A percentile compares a stretch with the other conserved stretches of the same genome.
These are phyloP conservation scores for Phylloscopus collybita DNA, from an alignment of 2,797 vertebrate species.

Conservation along the genomic window DNA sequence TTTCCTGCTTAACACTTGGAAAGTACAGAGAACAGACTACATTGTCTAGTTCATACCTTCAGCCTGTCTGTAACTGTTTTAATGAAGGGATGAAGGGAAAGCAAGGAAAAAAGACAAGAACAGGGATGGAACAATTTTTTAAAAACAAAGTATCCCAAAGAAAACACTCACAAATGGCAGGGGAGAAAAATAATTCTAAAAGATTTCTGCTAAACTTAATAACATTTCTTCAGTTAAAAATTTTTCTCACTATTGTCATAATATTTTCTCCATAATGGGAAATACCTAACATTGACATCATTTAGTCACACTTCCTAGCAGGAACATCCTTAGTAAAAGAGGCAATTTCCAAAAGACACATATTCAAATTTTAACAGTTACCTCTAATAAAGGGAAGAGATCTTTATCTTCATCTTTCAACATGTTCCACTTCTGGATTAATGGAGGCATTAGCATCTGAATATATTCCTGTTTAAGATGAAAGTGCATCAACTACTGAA, in stretches of 20 bases:
- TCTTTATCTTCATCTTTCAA: slow-evolving; percentile 98
- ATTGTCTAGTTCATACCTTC: not conserved
- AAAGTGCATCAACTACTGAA: slow-evolving; percentile 18
- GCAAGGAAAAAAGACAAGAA: not conserved
- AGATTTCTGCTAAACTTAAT: not conserved
- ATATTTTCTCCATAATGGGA: not conserved
- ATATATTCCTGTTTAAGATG: slow-evolving; percentile 88
- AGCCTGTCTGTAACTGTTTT: not conserved
- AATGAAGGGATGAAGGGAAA: not conserved
- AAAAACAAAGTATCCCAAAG: not conserved
- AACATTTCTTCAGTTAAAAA: not conserved
- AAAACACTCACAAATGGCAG: not conserved
- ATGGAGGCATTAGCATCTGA: slow-evolving; percentile 96
- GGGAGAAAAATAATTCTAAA: not conserved
- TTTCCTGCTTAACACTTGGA: not conserved
- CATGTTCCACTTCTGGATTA: slow-evolving; percentile 97
- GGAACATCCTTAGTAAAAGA: not conserved
- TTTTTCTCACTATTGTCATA: not conserved
- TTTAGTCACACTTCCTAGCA: not conserved
- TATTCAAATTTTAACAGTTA: slow-evolving; percentile 49
- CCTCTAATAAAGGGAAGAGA: slow-evolving; percentile 94
- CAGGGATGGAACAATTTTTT: not conserved
- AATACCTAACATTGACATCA: not conserved
- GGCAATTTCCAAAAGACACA: not conserved
- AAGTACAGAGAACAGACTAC: not conserved